phyloP scores from a whole-genome alignment of 2,797 vertebrate species.

The Anniella stebbinsi region DNA sequence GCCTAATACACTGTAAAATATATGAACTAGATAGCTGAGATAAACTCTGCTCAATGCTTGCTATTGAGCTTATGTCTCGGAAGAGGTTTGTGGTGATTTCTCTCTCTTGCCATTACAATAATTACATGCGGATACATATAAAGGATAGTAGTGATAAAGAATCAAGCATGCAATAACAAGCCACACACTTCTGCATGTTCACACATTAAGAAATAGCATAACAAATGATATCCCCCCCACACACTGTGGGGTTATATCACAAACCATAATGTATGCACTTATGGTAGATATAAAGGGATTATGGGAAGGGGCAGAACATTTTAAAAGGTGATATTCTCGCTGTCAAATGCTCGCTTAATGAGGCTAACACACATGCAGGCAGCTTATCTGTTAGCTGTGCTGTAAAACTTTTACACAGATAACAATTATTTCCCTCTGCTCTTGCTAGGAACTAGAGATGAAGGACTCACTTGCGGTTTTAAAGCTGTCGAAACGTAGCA shows the following conservation, averaged over 20 bases:
- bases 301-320: background rate
- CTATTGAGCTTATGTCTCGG: background rate
- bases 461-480: background rate
- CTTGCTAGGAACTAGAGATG: background rate
- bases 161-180: background rate
- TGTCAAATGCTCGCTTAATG: background rate
- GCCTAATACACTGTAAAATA: background rate
- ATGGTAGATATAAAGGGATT: background rate
- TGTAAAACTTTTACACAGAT: background rate
- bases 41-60: background rate
- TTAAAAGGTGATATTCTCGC: background rate
- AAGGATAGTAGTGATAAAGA: background rate
- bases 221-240: background rate
- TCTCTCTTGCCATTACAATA: background rate
- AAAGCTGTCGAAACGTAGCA: background rate
- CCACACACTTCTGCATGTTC: background rate
- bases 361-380: background rate
- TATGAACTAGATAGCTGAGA: background rate
- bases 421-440: constrained; percentile 2
- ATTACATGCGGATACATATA: background rate
- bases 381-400: background rate
- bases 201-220: background rate
- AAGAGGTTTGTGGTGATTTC: background rate
- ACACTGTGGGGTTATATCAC: background rate
- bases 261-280: background rate